Base-by-base conservation (phyloP, 2,888 invertebrate genomes). In the Frankliniella intonsa region DNA sequence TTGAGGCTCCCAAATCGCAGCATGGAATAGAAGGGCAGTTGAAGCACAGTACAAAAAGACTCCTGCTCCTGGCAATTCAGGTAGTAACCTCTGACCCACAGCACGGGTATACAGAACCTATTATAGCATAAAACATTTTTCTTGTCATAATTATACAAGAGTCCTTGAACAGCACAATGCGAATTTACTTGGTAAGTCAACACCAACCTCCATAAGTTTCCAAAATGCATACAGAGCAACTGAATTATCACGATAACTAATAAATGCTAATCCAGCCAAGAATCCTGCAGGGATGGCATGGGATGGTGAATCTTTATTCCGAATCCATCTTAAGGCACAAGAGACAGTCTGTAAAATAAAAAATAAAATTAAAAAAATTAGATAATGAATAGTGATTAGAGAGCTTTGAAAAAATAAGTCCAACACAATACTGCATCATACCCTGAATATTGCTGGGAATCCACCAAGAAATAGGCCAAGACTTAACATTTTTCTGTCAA, bases 141-240 rank as follows among this genome's bases (percentile, higher is more conserved):
- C 12, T 80, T 80, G 51, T 79, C 50, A 25, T 55, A 19, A 49
- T 62, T 22, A 51, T 62, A n/a, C n/a, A n/a, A n/a, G 17, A 17
- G 7, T 14, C 11, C n/a, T 17, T 14, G 19, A 79, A 62, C 14
- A 19, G 0, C 62, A 62, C 0, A 14, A 17, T 62, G 19, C 1
- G 8, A 14, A 51, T 38, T n/a, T 22, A 82, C 55, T 65, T 80
- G 50, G 51, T 12, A 9, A 51, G 65, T n/a, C 27, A 49, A 80
- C 19, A 27, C 8, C 49, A 19, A 94, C 95, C 90, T 96, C 95
- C 76, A 94, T 89, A 80, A 93, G 91, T 89, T 96, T 96, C 93
- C 95, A 95, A 88, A 94, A 90, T 10, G 94, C 91, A 87, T 95
- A 96, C 50, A 95, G 89, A n/a, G 95, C 93, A 81, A 95, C 90